Evolutionary conservation across 1,140 invertebrate species (phyloP).

Genomic region (Epicauta chinensis): DNA sequence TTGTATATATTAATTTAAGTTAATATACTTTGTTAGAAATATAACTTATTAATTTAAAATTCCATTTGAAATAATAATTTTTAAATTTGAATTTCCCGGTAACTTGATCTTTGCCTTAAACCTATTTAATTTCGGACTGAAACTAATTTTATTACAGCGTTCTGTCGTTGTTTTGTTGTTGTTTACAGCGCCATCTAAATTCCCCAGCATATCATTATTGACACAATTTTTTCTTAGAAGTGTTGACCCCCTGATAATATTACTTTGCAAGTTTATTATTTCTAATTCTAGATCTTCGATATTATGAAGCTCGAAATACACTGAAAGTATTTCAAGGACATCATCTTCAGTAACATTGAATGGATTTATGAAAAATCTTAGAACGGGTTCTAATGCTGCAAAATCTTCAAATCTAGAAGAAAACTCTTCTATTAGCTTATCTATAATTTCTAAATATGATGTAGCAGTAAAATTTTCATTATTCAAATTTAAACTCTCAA

Average conservation of each 20-base stretch:
- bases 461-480: slow-evolving; percentile 10
- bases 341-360: slow-evolving; percentile 13
- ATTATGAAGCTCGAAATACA: slow-evolving; percentile 17
- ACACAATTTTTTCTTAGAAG: not conserved
- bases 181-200: too few species aligned
- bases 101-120: too few species aligned
- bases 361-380: slow-evolving; percentile 15
- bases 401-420: slow-evolving; percentile 12
- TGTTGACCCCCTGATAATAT: too few species aligned
- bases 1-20: too few species aligned
- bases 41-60: too few species aligned
- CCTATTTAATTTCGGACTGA: too few species aligned
- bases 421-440: slow-evolving; percentile 9
- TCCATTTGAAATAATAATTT: too few species aligned
- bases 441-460: slow-evolving; percentile 5
- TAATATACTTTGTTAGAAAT: too few species aligned
- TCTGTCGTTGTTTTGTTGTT: too few species aligned
- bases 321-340: not conserved
- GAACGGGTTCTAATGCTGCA: slow-evolving; percentile 8
- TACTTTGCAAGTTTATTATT: slow-evolving; percentile 13
- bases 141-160: too few species aligned
- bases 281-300: slow-evolving; percentile 16
- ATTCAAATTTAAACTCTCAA: not conserved
- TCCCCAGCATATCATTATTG: not conserved
- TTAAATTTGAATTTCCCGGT: too few species aligned